Evolutionary conservation across 1,140 invertebrate species (phyloP).

Genomic region (Cyclargus thomasi): DNA sequence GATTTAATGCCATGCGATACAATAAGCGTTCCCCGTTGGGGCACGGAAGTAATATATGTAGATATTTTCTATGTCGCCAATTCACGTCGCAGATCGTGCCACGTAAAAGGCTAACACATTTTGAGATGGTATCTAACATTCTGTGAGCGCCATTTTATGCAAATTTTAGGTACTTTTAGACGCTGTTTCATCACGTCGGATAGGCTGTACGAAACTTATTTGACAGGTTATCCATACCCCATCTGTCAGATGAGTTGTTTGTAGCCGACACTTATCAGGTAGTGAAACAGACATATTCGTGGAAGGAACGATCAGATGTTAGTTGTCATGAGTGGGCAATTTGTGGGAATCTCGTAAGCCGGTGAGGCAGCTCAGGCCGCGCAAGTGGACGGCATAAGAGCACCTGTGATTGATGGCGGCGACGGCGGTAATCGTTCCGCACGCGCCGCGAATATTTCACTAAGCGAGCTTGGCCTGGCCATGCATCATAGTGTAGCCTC

Average conservation of each 20-base stretch:
- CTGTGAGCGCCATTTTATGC: not conserved
- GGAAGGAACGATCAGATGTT: not conserved
- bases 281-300: no score
- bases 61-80: slow-evolving; percentile 8
- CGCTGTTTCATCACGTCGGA: no score
- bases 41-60: slow-evolving; percentile 11
- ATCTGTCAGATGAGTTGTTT: no score
- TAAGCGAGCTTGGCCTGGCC: slow-evolving; percentile 52
- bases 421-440: slow-evolving; percentile 57
- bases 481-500: slow-evolving; percentile 35
- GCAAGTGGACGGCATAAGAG: slow-evolving; percentile 41
- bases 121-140: not conserved
- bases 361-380: slow-evolving; percentile 14
- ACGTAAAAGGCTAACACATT: not conserved
- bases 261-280: no score
- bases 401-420: slow-evolving; percentile 59
- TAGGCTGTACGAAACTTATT: no score
- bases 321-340: not conserved
- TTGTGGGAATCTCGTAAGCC: not conserved
- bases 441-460: slow-evolving; percentile 69
- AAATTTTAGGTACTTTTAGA: no score
- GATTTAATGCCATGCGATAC: slow-evolving; percentile 11
- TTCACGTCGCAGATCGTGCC: not conserved
- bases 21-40: not conserved
- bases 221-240: no score